Percentiles rank a stretch among this genome's conserved stretches.
These are phyloP conservation scores for Tragelaphus imberbis DNA, from an alignment of 2,113 vertebrate species.

Conservation along the genomic window DNA sequence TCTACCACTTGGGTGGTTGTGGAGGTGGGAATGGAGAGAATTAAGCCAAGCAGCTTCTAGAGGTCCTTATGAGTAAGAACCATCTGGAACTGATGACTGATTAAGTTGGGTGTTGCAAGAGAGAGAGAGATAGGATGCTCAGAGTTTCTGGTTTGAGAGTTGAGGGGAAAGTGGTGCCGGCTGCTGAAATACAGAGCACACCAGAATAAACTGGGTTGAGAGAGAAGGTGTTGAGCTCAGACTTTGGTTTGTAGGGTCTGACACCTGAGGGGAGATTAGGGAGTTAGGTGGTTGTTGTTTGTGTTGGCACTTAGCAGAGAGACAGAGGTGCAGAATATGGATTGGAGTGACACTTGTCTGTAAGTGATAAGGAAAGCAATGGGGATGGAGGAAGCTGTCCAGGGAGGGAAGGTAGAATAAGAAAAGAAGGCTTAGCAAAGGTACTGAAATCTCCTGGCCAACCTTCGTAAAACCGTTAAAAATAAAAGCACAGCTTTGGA, in stretches of 20 bases:
- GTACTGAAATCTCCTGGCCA: neutral
- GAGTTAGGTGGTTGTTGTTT: neutral
- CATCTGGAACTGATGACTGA: neutral
- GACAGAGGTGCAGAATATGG: no score
- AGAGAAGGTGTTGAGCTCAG: neutral
- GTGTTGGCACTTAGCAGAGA: neutral
- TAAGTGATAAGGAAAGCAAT: neutral
- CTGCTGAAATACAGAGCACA: neutral
- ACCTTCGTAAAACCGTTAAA: neutral
- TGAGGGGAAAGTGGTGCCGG: neutral
- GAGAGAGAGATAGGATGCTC: neutral
- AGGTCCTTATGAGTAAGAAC: neutral
- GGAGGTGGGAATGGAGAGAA: neutral
- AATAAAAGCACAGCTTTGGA: neutral
- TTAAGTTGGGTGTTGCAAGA: neutral
- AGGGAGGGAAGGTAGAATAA: neutral
- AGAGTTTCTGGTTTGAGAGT: neutral
- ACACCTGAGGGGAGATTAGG: neutral
- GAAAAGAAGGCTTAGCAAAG: neutral
- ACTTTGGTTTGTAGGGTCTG: neutral
- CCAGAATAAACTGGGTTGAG: neutral
- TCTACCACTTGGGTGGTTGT: neutral
- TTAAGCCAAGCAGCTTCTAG: neutral
- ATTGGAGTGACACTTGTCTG: neutral
- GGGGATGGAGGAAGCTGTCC: neutral